Evolutionary conservation across 2,797 vertebrate species (phyloP), one percentile per base, ranked within the genome.

Genomic region (Neoniphon sammara): DNA sequence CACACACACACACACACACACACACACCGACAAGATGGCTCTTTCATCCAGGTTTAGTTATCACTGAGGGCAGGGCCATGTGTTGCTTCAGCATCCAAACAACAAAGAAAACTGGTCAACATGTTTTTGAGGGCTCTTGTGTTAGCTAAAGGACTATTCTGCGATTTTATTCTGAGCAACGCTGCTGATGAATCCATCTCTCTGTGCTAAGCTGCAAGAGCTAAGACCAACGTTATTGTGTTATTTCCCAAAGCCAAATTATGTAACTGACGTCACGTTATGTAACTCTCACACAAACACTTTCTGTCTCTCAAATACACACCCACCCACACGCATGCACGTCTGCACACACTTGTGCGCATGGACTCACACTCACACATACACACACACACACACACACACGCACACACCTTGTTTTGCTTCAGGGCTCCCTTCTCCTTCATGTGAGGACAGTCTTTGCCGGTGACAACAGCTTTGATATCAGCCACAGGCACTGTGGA

Each of bases 361-460:
- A 57, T n/a, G n/a, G n/a, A n/a, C n/a, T n/a, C n/a, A n/a, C n/a
- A n/a, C n/a, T n/a, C 60, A 64, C 69, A 55, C 59, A 65, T 52
- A 55, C 70, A 52, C 20, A 39, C 17, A 63, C 68, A 65, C 61
- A 56, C 52, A 47, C 53, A 61, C 30, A 39, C 62, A 75, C 65
- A 34, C 42, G 60, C 27, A 81, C 90, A 36, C 93, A 99, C 98
- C 97, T 99, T 99, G 91, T 98, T 99, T 94, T 99, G 98, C 94
- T 98, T 99, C 85, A 98, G 96, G 87, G 97, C 97, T 92, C 97
- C 97, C 91, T 98, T 99, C 91, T 99, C 98, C 92, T 99, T 99
- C 97, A 99, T 98, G 88, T 99, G 97, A 87, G 97, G 98, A 88
- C 98, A 99, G 91, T 99, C 98, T 88, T 99, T 99, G 87, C 98